Evolutionary conservation across 2,888 invertebrate species (phyloP).

Genomic region (Malthinus seriepunctatus): DNA sequence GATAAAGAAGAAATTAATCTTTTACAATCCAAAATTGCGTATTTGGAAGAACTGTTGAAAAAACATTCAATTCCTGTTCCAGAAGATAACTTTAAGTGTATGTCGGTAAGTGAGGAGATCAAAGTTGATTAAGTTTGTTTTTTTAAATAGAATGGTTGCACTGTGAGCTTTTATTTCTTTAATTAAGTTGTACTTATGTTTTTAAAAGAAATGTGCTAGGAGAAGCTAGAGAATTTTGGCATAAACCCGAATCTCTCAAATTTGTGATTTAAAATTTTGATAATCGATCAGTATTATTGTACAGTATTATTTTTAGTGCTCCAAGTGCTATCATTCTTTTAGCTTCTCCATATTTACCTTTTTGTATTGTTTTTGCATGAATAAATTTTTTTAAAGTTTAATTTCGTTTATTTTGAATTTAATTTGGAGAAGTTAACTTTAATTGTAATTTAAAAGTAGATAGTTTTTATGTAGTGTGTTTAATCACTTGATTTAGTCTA

Average conservation of each 20-base stretch:
- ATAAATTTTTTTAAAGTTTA: slow-evolving; percentile 28
- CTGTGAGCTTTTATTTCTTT: slow-evolving; percentile 42
- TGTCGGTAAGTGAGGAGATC: slow-evolving; percentile 40
- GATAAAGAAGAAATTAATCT: slow-evolving; percentile 35
- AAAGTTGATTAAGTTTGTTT: slow-evolving; percentile 8
- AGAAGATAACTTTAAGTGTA: slow-evolving; percentile 26
- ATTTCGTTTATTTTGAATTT: slow-evolving; percentile 41
- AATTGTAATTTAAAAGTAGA: neutral
- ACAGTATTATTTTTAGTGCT: slow-evolving; percentile 31
- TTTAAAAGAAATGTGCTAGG: slow-evolving; percentile 31
- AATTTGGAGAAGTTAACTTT: slow-evolving; percentile 49
- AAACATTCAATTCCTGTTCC: slow-evolving; percentile 49
- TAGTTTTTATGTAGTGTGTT: neutral
- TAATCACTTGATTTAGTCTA: neutral
- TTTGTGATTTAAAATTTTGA: slow-evolving; percentile 21
- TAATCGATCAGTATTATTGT: slow-evolving; percentile 26
- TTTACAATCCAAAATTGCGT: slow-evolving; percentile 49
- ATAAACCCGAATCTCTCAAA: neutral
- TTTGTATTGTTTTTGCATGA: slow-evolving; percentile 40
- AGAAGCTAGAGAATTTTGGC: slow-evolving; percentile 48
- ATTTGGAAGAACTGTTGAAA: slow-evolving; percentile 50
- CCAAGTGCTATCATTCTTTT: slow-evolving; percentile 50
- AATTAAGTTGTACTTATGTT: slow-evolving; percentile 30
- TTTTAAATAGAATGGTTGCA: slow-evolving; percentile 43
- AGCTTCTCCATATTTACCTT: slow-evolving; percentile 50